Conservation (phyloP, 2,113 vertebrate genomes). For the Campylorhamphus procurvoides region DNA sequence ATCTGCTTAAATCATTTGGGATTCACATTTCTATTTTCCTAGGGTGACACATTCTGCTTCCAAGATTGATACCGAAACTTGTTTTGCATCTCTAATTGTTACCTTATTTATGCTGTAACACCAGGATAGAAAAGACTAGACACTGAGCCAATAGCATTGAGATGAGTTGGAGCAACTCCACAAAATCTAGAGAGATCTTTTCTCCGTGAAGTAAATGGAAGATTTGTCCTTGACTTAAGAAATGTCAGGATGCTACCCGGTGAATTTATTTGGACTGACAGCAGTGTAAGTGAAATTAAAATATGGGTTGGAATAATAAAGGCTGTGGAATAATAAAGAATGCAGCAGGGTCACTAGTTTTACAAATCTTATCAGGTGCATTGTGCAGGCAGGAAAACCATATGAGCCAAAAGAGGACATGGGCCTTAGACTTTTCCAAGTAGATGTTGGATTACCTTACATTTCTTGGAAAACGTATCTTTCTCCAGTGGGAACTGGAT, state of each 20-base stretch:
- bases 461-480: background rate
- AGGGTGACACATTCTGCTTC: background rate
- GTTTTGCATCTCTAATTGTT: conserved; percentile 47
- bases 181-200: background rate
- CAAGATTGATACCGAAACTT: conserved; percentile 9
- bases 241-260: background rate
- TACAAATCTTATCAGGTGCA: background rate
- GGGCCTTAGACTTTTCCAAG: background rate
- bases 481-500: background rate
- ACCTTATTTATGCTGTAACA: conserved; percentile 31
- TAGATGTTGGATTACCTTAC: background rate
- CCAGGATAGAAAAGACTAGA: background rate
- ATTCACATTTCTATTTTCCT: conserved; percentile 42
- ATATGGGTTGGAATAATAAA: background rate
- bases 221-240: conserved; percentile 11
- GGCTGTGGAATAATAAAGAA: background rate
- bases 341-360: background rate
- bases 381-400: background rate
- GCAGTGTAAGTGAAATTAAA: background rate
- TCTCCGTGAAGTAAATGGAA: background rate
- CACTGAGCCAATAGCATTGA: background rate
- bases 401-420: background rate
- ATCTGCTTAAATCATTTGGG: conserved; percentile 14
- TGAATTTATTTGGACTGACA: background rate
- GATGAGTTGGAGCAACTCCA: background rate